Conservation (phyloP, 92 coral and sea anemone species). For the Zoanthus sansibaricus region DNA sequence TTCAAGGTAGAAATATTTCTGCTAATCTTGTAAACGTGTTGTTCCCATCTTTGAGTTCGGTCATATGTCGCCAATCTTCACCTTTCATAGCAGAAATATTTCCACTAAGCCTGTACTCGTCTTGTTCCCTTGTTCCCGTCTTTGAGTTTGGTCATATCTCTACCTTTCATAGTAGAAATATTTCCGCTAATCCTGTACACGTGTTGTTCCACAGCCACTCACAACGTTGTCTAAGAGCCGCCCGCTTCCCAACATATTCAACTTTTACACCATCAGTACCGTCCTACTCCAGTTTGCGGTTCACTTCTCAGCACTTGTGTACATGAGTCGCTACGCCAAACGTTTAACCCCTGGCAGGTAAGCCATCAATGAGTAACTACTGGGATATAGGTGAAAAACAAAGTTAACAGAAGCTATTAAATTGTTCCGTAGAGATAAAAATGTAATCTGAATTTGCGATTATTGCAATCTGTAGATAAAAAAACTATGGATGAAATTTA, state of each 20-base stretch:
- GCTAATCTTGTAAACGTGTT: too few relatives aligned
- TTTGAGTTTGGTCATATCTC: too few relatives aligned
- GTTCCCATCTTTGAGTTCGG: too few relatives aligned
- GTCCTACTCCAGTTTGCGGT: conserved; percentile 93
- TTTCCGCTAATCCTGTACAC: neutral
- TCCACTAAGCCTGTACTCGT: too few relatives aligned
- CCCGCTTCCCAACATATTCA: conserved; percentile 96
- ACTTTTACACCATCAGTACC: conserved; percentile 87
- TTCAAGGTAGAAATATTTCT: too few relatives aligned
- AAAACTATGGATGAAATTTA: too few relatives aligned
- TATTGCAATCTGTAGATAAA: too few relatives aligned
- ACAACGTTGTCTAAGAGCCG: conserved; percentile 87
- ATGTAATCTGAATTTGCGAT: too few relatives aligned
- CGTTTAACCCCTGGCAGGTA: conserved; percentile 91
- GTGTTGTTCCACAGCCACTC: conserved; percentile 75
- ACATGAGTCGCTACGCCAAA: conserved; percentile 92
- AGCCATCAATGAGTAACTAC: neutral
- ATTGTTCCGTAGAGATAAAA: too few relatives aligned
- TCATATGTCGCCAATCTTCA: too few relatives aligned
- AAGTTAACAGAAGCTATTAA: neutral
- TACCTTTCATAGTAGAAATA: too few relatives aligned
- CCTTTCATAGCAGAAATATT: too few relatives aligned
- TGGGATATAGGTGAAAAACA: neutral
- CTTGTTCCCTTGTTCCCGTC: neutral
- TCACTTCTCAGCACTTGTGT: conserved; percentile 87